A percentile compares a stretch with the other conserved stretches of the same genome.
These are phyloP conservation scores for Phortica okadai DNA, from an alignment of 2,888 invertebrate genomes.

Conservation along the genomic window DNA sequence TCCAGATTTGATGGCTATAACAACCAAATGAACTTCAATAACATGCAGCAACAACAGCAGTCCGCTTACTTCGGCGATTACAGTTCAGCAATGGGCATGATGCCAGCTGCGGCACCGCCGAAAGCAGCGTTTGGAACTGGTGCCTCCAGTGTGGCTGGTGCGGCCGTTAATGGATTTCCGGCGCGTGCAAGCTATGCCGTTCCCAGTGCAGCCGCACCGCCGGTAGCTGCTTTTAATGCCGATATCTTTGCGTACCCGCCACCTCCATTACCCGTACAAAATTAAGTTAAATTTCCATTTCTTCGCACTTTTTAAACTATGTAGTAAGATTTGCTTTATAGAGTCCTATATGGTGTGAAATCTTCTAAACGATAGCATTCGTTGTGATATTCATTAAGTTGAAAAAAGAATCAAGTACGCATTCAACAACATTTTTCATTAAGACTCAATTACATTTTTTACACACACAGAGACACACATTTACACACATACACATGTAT, in stretches of 20 bases:
- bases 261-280: slow-evolving; percentile 75
- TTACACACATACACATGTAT: slow-evolving; percentile 36
- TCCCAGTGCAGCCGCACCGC: slow-evolving; percentile 56
- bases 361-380: slow-evolving; percentile 10
- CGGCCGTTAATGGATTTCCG: slow-evolving; percentile 53
- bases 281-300: slow-evolving; percentile 58
- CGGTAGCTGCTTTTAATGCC: slow-evolving; percentile 49
- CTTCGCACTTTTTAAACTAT: slow-evolving; percentile 37
- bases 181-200: slow-evolving; percentile 69
- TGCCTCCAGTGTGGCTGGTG: slow-evolving; percentile 52
- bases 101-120: slow-evolving; percentile 41
- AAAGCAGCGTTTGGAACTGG: slow-evolving; percentile 47
- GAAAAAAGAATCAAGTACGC: slow-evolving; percentile 15
- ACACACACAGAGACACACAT: slow-evolving; percentile 39
- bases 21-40: slow-evolving; percentile 50
- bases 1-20: slow-evolving; percentile 57
- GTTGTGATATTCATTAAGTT: neutral
- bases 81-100: neutral
- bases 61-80: slow-evolving; percentile 14
- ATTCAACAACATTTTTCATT: neutral
- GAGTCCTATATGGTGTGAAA: slow-evolving; percentile 13
- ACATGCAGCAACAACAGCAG: slow-evolving; percentile 45
- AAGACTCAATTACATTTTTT: neutral
- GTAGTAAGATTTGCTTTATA: slow-evolving; percentile 45
- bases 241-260: slow-evolving; percentile 75